phyloP scores from a whole-genome alignment of 2,113 vertebrate species.

The Hemiscyllium ocellatum region DNA sequence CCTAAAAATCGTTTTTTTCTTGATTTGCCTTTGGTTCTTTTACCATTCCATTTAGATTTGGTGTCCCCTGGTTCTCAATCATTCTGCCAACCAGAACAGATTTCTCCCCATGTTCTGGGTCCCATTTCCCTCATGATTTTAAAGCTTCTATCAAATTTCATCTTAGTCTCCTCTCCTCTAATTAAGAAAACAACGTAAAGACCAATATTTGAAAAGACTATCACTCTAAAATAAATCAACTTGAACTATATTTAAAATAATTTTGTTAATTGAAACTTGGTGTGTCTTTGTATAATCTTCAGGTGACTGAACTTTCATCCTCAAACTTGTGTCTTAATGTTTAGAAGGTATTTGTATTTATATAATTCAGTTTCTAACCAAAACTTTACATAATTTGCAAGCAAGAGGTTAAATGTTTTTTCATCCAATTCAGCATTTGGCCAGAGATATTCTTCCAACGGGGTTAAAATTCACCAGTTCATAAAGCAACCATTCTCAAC shows the following conservation, averaged over 20 bases:
- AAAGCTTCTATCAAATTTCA: no score
- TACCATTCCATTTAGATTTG: no score
- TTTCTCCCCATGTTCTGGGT: neutral
- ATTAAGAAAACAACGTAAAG: neutral
- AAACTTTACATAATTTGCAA: neutral
- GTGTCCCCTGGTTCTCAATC: neutral
- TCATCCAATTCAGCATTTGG: neutral
- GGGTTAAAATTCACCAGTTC: neutral
- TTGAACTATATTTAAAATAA: neutral
- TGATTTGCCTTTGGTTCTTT: no score
- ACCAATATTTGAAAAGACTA: neutral
- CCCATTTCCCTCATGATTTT: neutral
- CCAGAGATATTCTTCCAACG: neutral
- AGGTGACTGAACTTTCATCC: neutral
- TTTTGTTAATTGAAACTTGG: neutral
- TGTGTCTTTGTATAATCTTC: neutral
- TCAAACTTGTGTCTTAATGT: neutral
- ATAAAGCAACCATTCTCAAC: neutral
- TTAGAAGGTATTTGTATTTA: neutral
- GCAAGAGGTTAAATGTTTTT: neutral
- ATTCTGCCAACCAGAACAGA: neutral
- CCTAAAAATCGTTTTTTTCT: no score
- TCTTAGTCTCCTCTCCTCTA: neutral
- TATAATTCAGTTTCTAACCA: neutral
- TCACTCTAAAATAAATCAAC: neutral